A percentile compares a stretch with the other conserved stretches of the same genome.
These are phyloP conservation scores for Mormyrops boulengeri DNA, from an alignment of 2,797 vertebrate species.

Conservation along the genomic window DNA sequence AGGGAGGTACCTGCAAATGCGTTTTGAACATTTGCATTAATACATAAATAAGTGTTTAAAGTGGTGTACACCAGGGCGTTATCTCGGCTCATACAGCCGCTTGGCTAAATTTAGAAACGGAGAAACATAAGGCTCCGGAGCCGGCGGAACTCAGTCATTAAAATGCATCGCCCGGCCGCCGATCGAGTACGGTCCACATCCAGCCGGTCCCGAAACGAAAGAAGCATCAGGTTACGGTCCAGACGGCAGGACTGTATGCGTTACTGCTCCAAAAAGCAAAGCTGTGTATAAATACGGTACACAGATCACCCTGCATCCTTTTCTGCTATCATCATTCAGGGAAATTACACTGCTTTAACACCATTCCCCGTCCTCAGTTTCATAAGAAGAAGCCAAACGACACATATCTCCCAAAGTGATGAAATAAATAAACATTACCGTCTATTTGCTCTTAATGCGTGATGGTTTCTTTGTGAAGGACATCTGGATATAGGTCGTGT, in stretches of 20 bases:
- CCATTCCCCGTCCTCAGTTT: not conserved
- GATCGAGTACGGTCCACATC: not conserved
- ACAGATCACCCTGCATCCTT: not conserved
- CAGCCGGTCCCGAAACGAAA: not conserved
- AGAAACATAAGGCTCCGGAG: not conserved
- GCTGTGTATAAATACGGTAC: not conserved
- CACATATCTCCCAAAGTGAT: not conserved
- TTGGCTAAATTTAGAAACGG: slow-evolving; percentile 4
- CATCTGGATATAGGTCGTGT: slow-evolving; percentile 20
- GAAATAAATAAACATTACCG: not conserved
- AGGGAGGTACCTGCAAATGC: not conserved
- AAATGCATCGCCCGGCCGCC: not conserved
- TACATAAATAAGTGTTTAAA: slow-evolving; percentile 10
- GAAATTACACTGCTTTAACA: not conserved
- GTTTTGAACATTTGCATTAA: slow-evolving; percentile 5
- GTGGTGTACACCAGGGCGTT: not conserved
- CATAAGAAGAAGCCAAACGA: not conserved
- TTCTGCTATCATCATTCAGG: not conserved
- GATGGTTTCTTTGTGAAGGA: slow-evolving; percentile 20
- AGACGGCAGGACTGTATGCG: not conserved
- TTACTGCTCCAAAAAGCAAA: not conserved
- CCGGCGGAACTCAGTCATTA: not conserved
- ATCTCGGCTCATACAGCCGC: slow-evolving; percentile 2
- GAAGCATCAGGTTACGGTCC: slow-evolving; percentile 9
- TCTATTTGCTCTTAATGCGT: not conserved